A percentile compares a stretch with the other conserved stretches of the same genome.
phyloP scores from a whole-genome alignment of 2,797 vertebrate genomes.

The Sphenodon punctatus region DNA sequence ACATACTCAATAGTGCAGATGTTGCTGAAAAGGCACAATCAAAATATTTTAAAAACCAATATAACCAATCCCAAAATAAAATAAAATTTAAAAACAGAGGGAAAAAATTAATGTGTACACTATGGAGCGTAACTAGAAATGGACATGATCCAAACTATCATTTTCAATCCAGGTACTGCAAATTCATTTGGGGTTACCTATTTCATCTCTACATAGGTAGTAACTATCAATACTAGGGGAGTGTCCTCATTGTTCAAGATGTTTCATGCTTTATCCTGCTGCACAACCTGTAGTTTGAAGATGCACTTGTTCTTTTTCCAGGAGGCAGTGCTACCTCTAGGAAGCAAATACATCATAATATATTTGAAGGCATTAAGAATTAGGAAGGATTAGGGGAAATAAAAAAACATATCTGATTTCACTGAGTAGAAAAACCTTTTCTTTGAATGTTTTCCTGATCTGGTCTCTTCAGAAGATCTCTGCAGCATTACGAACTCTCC shows the following conservation, averaged over 20 bases:
- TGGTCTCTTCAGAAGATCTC: conserved; percentile 26
- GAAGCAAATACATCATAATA: conserved; percentile 24
- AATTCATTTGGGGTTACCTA: too few species aligned
- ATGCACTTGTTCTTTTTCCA: conserved; percentile 50
- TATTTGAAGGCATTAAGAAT: conserved; percentile 32
- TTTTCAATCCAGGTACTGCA: too few species aligned
- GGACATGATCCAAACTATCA: too few species aligned
- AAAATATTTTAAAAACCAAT: too few species aligned
- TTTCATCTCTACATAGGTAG: neutral
- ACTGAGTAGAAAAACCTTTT: conserved; percentile 6
- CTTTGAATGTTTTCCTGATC: conserved; percentile 33
- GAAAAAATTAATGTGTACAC: too few species aligned
- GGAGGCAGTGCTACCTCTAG: conserved; percentile 13
- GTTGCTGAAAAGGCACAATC: too few species aligned
- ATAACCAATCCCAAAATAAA: too few species aligned
- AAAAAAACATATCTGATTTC: conserved; percentile 45
- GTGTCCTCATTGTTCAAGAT: conserved; percentile 29
- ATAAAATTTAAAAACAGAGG: too few species aligned
- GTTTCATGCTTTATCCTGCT: conserved; percentile 41
- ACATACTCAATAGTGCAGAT: too few species aligned
- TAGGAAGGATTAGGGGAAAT: conserved; percentile 24
- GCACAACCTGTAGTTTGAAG: conserved; percentile 58
- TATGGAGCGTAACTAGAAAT: too few species aligned
- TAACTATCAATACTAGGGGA: conserved; percentile 15
- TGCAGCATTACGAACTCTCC: neutral